Evolutionary conservation across 2,113 vertebrate genomes (phyloP).

Genomic region (Thunnus maccoyii): DNA sequence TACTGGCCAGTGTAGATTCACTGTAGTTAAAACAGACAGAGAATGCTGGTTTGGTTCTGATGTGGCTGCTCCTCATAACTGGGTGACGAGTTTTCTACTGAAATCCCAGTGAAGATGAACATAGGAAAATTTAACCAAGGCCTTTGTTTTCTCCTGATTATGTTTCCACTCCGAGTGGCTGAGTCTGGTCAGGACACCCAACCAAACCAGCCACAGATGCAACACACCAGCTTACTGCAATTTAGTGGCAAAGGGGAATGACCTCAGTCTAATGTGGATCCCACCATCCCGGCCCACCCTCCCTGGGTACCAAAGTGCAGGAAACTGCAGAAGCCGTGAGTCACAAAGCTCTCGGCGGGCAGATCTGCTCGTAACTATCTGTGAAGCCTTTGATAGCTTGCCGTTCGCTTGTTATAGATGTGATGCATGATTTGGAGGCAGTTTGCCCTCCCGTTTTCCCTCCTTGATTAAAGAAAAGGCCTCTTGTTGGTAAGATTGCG

Average conservation of each 20-base stretch:
- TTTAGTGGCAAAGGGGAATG: slow-evolving; percentile 71
- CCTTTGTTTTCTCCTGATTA: slow-evolving; percentile 52
- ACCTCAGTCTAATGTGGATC: slow-evolving; percentile 72
- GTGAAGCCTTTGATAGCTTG: slow-evolving; percentile 77
- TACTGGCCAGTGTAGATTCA: background rate
- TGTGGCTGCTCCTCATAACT: slow-evolving; percentile 20
- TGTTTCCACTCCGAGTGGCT: slow-evolving; percentile 55
- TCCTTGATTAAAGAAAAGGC: slow-evolving; percentile 85
- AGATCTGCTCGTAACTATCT: slow-evolving; percentile 80
- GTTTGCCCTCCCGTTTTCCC: slow-evolving; percentile 43
- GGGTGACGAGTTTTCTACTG: background rate
- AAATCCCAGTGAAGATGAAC: slow-evolving; percentile 39
- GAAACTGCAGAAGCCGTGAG: slow-evolving; percentile 81
- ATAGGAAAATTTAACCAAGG: slow-evolving; percentile 45
- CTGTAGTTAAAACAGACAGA: slow-evolving; percentile 14
- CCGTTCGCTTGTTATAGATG: slow-evolving; percentile 78
- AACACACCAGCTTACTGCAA: slow-evolving; percentile 62
- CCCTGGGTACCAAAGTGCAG: slow-evolving; percentile 64
- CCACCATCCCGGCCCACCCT: slow-evolving; percentile 14
- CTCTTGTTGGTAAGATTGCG: slow-evolving; percentile 50
- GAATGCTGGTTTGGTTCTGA: slow-evolving; percentile 15
- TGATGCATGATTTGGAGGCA: slow-evolving; percentile 82
- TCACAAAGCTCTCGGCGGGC: slow-evolving; percentile 71
- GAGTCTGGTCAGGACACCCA: slow-evolving; percentile 64
- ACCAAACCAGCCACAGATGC: slow-evolving; percentile 74